These are phyloP conservation scores for Corbicula japonica DNA, from an alignment of 2,888 invertebrate species.

Conservation along the genomic window DNA sequence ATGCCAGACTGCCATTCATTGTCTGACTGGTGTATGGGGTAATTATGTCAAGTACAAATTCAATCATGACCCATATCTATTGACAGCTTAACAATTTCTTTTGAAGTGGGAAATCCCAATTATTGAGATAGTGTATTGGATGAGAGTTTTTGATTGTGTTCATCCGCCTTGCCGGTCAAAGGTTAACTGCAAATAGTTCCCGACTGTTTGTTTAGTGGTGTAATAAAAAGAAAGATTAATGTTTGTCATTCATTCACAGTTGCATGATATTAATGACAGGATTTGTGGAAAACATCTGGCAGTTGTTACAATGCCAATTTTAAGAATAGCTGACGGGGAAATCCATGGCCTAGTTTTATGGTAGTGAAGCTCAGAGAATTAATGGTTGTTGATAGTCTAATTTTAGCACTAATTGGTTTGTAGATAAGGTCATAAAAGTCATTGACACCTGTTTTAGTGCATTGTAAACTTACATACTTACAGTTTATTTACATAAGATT, in stretches of 20 bases:
- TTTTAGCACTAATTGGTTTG: conserved; percentile 57
- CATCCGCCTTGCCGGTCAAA: conserved; percentile 61
- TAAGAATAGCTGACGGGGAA: conserved; percentile 50
- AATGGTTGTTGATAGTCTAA: conserved; percentile 55
- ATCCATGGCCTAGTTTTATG: conserved; percentile 34
- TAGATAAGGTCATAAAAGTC: conserved; percentile 56
- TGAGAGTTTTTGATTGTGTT: conserved; percentile 57
- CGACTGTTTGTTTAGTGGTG: conserved; percentile 51
- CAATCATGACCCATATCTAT: conserved; percentile 58
- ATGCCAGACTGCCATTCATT: too few relatives aligned
- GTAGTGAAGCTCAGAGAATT: conserved; percentile 40
- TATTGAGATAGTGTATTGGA: conserved; percentile 56
- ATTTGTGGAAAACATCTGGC: conserved; percentile 50
- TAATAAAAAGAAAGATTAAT: conserved; percentile 12
- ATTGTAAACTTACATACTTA: conserved; percentile 6
- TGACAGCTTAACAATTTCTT: conserved; percentile 41
- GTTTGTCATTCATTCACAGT: conserved; percentile 43
- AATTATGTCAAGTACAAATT: conserved; percentile 53
- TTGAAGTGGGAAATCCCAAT: conserved; percentile 63
- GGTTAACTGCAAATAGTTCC: conserved; percentile 67
- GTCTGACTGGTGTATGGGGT: too few relatives aligned
- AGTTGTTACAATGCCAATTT: conserved; percentile 39
- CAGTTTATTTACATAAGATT: too few relatives aligned
- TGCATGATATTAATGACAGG: conserved; percentile 32
- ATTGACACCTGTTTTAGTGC: conserved; percentile 56